Conservation (phyloP, 2,113 vertebrate species). For the Syngnathus typhle region DNA sequence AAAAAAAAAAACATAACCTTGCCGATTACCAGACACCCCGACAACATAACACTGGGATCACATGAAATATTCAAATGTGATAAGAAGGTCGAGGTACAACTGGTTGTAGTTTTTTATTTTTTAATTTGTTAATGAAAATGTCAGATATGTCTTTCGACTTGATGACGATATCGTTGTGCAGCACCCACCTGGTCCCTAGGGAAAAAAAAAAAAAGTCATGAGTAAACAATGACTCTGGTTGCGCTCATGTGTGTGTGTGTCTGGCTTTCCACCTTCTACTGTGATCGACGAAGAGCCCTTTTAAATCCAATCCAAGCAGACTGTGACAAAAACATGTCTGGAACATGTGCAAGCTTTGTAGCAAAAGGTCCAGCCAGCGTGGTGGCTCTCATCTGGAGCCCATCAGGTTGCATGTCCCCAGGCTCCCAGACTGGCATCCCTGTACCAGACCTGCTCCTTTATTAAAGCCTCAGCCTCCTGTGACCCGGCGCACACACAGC, state of each 20-base stretch:
- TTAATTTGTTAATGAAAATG: too few relatives aligned
- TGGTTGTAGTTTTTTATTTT: too few relatives aligned
- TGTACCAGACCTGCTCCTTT: constrained; percentile 58
- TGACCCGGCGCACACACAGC: constrained; percentile 55
- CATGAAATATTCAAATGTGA: constrained; percentile 67
- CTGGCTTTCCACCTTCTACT: constrained; percentile 11
- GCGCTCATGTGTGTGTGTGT: neutral
- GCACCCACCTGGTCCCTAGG: neutral
- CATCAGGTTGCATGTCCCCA: constrained; percentile 58
- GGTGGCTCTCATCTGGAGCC: constrained; percentile 69
- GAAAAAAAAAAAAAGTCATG: too few relatives aligned
- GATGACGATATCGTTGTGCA: neutral
- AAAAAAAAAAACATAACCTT: constrained; percentile 58
- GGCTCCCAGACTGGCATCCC: constrained; percentile 63
- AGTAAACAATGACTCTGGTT: neutral
- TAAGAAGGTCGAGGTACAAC: constrained; percentile 22
- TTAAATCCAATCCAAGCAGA: constrained; percentile 26
- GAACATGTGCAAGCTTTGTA: constrained; percentile 21
- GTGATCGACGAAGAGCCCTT: constrained; percentile 27
- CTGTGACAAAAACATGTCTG: constrained; percentile 30
- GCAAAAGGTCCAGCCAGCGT: constrained; percentile 46
- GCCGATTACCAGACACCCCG: constrained; percentile 61
- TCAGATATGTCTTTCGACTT: neutral
- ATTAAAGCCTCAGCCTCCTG: constrained; percentile 64
- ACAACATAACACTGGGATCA: constrained; percentile 43